A percentile compares a stretch with the other conserved stretches of the same genome.
Conservation (phyloP, 2,888 invertebrate genomes). For the Acanthococcus lagerstroemiae region DNA sequence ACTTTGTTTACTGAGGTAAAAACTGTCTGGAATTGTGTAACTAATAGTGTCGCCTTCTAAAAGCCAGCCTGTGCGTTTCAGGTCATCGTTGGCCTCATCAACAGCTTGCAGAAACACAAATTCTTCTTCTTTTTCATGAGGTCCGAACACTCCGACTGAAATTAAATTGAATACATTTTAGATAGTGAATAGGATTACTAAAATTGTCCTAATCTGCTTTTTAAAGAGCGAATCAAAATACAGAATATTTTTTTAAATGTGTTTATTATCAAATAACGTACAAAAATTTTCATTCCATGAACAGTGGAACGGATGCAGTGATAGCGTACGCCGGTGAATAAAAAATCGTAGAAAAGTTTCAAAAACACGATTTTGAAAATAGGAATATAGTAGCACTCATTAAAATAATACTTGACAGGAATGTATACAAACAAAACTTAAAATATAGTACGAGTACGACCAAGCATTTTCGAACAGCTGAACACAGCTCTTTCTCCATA, state of each 20-base stretch:
- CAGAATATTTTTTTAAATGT: background rate
- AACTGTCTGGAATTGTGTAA: slow-evolving; percentile 13
- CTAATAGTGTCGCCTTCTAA: background rate
- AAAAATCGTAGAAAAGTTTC: no score
- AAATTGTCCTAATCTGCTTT: no score
- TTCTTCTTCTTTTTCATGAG: slow-evolving; percentile 15
- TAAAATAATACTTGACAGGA: no score
- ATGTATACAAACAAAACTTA: no score
- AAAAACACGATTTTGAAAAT: no score
- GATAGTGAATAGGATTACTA: background rate
- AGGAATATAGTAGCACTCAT: no score
- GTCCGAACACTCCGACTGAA: slow-evolving; percentile 20
- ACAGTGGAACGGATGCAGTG: no score
- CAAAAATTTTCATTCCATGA: background rate
- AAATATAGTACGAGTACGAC: no score
- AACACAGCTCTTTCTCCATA: no score
- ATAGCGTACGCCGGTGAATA: no score
- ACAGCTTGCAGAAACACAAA: slow-evolving; percentile 12
- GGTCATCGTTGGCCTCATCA: slow-evolving; percentile 15
- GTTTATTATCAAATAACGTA: background rate
- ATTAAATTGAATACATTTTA: background rate
- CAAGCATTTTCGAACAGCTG: no score
- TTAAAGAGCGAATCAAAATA: no score
- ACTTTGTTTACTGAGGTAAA: slow-evolving; percentile 8
- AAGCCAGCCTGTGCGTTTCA: slow-evolving; percentile 3